Evolutionary conservation across 2,113 vertebrate genomes (phyloP).

Genomic region (Clarias macrocephalus): DNA sequence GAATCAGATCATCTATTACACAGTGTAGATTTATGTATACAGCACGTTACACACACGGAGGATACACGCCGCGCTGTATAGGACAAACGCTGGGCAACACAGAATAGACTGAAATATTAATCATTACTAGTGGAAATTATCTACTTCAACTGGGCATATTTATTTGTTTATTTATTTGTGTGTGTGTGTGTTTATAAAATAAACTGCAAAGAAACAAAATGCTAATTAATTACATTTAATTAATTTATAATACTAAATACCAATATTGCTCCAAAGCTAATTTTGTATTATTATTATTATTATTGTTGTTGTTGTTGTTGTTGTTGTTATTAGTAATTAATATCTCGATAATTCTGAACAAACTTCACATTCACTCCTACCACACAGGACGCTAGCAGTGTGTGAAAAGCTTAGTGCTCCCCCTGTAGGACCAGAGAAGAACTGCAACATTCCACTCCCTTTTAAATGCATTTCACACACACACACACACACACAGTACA

Average conservation of each 20-base stretch:
- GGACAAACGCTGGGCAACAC: background rate
- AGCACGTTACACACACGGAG: background rate
- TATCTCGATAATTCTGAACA: no score
- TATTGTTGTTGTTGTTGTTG: background rate
- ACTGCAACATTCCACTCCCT: no score
- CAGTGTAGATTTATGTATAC: background rate
- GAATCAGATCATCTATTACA: background rate
- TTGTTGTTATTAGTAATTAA: no score
- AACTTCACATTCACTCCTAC: no score
- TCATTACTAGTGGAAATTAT: background rate
- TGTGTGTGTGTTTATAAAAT: background rate
- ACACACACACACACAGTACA: no score
- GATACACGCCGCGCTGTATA: background rate
- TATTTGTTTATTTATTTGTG: background rate
- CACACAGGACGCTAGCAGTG: no score
- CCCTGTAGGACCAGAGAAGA: no score
- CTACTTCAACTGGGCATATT: background rate
- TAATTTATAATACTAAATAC: background rate
- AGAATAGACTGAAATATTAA: background rate
- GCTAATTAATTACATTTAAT: background rate
- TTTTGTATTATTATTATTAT: background rate
- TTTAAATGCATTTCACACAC: no score
- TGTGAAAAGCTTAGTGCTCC: no score
- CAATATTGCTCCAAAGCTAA: background rate
- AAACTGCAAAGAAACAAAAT: background rate